Conservation (phyloP, 2,113 vertebrate species). For the Solea senegalensis region DNA sequence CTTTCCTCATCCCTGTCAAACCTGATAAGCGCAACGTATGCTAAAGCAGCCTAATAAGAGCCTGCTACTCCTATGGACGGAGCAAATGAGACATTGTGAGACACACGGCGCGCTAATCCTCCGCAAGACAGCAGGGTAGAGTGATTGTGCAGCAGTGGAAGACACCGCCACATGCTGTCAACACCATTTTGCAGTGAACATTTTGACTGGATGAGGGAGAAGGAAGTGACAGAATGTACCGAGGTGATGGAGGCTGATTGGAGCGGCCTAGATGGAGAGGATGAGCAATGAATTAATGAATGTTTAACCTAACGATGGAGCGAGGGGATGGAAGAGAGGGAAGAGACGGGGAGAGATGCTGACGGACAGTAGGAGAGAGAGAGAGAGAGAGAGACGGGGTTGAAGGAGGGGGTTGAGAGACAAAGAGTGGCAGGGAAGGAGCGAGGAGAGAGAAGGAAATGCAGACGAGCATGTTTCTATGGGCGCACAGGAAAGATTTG, state of each 20-base stretch:
- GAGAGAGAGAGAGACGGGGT: slow-evolving; percentile 3
- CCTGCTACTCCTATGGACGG: slow-evolving; percentile 21
- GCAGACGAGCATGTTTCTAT: slow-evolving; percentile 81
- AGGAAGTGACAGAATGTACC: slow-evolving; percentile 47
- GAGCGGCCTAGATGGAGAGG: slow-evolving; percentile 2
- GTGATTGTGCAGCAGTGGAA: slow-evolving; percentile 26
- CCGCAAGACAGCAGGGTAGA: slow-evolving; percentile 40
- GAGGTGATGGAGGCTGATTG: slow-evolving; percentile 13
- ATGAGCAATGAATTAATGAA: slow-evolving; percentile 21
- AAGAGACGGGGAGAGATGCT: slow-evolving; percentile 9
- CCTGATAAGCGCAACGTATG: slow-evolving; percentile 47
- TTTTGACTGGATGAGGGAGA: slow-evolving; percentile 34
- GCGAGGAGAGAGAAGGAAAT: slow-evolving; percentile 55
- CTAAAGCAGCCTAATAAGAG: slow-evolving; percentile 33
- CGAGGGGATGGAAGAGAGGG: slow-evolving; percentile 15
- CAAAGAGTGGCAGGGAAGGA: slow-evolving; percentile 56
- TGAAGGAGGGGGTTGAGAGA: slow-evolving; percentile 25
- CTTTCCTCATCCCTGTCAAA: slow-evolving; percentile 46
- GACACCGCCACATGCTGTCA: slow-evolving; percentile 46
- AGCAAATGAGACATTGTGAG: slow-evolving; percentile 39
- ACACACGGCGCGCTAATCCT: slow-evolving; percentile 46
- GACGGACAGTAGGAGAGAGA: slow-evolving; percentile 6
- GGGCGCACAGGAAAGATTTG: slow-evolving; percentile 80
- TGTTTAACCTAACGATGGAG: slow-evolving; percentile 26
- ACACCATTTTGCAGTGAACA: slow-evolving; percentile 48